Conservation (phyloP, 2,888 invertebrate species). For the Uloborus plumipes region DNA sequence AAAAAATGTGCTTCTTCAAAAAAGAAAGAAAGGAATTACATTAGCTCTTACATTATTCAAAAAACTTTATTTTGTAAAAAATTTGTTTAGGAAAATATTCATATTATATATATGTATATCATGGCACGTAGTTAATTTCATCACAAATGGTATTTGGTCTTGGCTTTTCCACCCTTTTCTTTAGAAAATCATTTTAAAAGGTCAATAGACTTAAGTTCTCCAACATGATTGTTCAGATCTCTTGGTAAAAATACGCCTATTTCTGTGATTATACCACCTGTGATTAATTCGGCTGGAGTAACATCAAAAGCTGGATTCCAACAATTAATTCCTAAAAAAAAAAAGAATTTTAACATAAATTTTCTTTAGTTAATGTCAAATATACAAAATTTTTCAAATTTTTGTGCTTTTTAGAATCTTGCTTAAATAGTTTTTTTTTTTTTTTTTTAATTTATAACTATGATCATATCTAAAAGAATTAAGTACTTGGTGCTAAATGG, state of each 20-base stretch:
- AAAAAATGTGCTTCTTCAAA: too few species aligned
- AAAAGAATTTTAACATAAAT: not conserved
- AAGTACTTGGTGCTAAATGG: too few species aligned
- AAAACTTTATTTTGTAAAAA: not conserved
- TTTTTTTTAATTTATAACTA: too few species aligned
- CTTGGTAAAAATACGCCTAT: slow-evolving; percentile 84
- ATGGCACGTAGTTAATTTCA: too few species aligned
- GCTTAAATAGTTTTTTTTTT: too few species aligned
- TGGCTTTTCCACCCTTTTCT: not conserved
- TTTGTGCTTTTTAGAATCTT: too few species aligned
- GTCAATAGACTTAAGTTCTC: slow-evolving; percentile 19
- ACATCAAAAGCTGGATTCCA: slow-evolving; percentile 99
- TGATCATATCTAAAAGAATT: too few species aligned
- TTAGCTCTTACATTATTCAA: too few species aligned
- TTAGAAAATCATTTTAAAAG: slow-evolving; percentile 18
- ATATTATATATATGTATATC: not conserved
- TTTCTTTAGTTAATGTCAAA: not conserved
- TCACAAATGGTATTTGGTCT: too few species aligned
- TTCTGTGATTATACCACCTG: slow-evolving; percentile 92
- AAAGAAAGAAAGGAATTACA: too few species aligned
- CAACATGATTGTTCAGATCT: slow-evolving; percentile 69
- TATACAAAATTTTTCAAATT: not conserved
- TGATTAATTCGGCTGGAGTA: slow-evolving; percentile 91
- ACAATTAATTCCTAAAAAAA: slow-evolving; percentile 83
- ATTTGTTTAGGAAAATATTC: not conserved